Evolutionary conservation across 2,888 invertebrate genomes (phyloP), one percentile per base, ranked within the genome.

Genomic region (Acleris literana): DNA sequence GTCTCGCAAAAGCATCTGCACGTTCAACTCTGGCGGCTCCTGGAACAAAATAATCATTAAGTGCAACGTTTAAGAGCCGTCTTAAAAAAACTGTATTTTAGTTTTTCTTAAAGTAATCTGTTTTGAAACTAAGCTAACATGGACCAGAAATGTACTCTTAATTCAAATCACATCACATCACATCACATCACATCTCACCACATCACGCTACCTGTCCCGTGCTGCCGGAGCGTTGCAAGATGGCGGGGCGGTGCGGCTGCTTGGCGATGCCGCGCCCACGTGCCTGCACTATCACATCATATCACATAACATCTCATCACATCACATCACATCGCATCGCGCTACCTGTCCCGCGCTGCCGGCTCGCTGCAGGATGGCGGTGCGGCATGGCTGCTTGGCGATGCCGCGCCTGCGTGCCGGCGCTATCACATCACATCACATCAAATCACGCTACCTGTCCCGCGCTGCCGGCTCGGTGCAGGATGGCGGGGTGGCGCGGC

Each of bases 1-100:
- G 7, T 86, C 83, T 2, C 79, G 76, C 0, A 89, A 68, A 0
- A 88, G 39, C 3, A 84, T 65, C 63, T 88, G 87, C 0, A 88
- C 74, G 57, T 86, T 86, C 2, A 85, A 17, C 3, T 82, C 83
- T 1, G 83, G 72, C 0, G 82, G 65, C 3, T 79, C 79, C 85
- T 87, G 77, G 7, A 43, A 46, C 61, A 4, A 55, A 43, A n/a
- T n/a, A 33, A 11, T 5, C 17, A 44, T 22, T 1, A 16, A 52
- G 4, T 5, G 1, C 46, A 54, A 18, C 4, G 7, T 16, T 6
- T 5, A 54, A n/a, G 4, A 7, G 9, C 6, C 0, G 29, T 22
- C 13, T 53, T 53, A n/a, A 16, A 53, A 49, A 18, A 7, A 18
- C 3, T 4, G 18, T 33, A 6, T 25, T 6, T 25, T 33, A 7